These are phyloP conservation scores for Uria lomvia DNA, from an alignment of 2,113 vertebrate species.

Conservation along the genomic window DNA sequence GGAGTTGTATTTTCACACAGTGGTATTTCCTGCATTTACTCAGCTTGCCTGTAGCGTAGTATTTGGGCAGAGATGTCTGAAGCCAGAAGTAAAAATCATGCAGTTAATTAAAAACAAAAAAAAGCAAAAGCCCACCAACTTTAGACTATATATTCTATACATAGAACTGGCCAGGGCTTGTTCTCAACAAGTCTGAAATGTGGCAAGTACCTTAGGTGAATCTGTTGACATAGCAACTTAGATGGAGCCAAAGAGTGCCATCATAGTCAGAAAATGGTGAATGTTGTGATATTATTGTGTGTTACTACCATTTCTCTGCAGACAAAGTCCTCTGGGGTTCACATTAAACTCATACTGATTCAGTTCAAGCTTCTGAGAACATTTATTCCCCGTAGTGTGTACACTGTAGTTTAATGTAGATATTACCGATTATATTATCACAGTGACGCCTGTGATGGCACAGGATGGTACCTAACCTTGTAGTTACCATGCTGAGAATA, in stretches of 20 bases:
- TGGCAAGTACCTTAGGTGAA: not conserved
- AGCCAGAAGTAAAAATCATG: not conserved
- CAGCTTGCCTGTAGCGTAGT: not conserved
- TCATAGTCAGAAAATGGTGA: not conserved
- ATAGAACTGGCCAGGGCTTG: not conserved
- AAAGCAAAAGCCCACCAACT: not conserved
- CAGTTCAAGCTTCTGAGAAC: not conserved
- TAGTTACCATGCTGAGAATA: not conserved
- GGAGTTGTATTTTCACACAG: not conserved
- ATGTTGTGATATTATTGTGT: not conserved
- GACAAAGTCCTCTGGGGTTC: not conserved
- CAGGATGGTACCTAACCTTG: not conserved
- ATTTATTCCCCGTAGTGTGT: not conserved
- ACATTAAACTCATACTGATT: not conserved
- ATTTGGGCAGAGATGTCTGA: not conserved
- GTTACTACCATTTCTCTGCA: not conserved
- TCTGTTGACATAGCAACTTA: not conserved
- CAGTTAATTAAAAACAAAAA: not conserved
- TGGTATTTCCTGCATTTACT: not conserved
- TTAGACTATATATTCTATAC: not conserved
- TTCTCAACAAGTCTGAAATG: not conserved
- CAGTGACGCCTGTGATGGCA: not conserved
- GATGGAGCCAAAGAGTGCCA: not conserved
- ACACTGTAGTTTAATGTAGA: not conserved
- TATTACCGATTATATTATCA: rapidly evolving